Percentiles rank a stretch among this genome's conserved stretches.
Conservation (phyloP, 2,113 vertebrate genomes). For the Archilochus colubris region DNA sequence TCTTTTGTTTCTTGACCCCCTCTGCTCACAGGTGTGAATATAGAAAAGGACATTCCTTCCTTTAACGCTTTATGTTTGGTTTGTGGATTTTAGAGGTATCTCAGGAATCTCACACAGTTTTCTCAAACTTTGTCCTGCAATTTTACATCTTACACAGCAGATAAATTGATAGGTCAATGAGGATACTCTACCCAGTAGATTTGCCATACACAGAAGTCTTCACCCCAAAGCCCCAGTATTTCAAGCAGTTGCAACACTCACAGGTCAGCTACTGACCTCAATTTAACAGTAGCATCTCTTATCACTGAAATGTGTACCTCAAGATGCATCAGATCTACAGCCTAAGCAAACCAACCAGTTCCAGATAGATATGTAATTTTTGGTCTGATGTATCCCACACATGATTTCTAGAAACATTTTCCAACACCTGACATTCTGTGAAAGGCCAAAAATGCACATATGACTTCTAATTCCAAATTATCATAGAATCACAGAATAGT, state of each 20-base stretch:
- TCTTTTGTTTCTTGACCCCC: not conserved
- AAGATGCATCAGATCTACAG: not conserved
- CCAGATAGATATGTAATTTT: not conserved
- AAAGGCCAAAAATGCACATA: not conserved
- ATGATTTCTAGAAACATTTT: not conserved
- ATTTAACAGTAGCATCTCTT: not conserved
- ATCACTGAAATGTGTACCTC: not conserved
- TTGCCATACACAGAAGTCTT: not conserved
- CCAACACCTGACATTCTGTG: too few relatives aligned
- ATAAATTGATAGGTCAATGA: not conserved
- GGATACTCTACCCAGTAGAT: not conserved
- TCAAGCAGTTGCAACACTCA: not conserved
- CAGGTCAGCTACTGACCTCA: not conserved
- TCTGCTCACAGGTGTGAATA: not conserved
- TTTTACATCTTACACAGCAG: not conserved
- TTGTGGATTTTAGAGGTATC: not conserved
- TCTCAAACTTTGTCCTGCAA: not conserved
- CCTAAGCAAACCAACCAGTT: not conserved
- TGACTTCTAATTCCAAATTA: not conserved
- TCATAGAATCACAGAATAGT: too few relatives aligned
- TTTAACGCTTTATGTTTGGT: not conserved
- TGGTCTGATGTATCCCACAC: not conserved
- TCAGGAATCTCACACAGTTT: not conserved
- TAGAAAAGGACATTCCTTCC: not conserved
- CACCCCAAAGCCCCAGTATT: not conserved